A percentile compares a stretch with the other conserved stretches of the same genome.
Evolutionary conservation across 2,888 invertebrate genomes (phyloP).

Genomic region (Crossocerus cetratus): DNA sequence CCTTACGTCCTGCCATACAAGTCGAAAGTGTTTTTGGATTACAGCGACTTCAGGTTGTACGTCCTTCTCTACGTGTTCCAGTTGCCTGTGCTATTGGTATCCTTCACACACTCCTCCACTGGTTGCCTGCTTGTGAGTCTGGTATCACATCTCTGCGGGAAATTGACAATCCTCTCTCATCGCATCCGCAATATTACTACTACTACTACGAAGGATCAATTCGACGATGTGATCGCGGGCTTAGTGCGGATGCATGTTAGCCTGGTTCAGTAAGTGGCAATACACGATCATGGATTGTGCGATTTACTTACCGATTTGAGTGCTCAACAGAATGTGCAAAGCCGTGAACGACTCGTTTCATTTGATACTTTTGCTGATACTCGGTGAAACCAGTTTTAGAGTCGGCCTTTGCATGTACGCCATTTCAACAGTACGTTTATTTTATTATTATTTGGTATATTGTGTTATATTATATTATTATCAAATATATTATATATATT

Average conservation of each 20-base stretch:
- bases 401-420: constrained; percentile 14
- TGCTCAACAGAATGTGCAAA: constrained; percentile 7
- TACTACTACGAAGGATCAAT: background rate
- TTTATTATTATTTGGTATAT: background rate
- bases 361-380: constrained; percentile 12
- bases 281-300: too few relatives aligned
- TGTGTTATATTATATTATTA: too few relatives aligned
- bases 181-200: constrained; percentile 8
- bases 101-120: background rate
- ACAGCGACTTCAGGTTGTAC: background rate
- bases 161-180: constrained; percentile 18
- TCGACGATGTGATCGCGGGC: background rate
- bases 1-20: background rate
- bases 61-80: constrained; percentile 7
- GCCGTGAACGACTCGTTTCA: background rate
- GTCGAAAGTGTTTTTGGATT: background rate
- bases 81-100: background rate
- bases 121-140: constrained; percentile 14
- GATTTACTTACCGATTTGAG: background rate
- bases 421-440: background rate
- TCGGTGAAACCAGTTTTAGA: constrained; percentile 15
- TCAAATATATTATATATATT: too few relatives aligned
- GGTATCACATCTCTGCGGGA: constrained; percentile 20
- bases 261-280: constrained; percentile 10
- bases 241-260: constrained; percentile 6